A percentile compares a stretch with the other conserved stretches of the same genome.
Conservation (phyloP, 2,797 vertebrate genomes). For the Xiphophorus birchmanni region DNA sequence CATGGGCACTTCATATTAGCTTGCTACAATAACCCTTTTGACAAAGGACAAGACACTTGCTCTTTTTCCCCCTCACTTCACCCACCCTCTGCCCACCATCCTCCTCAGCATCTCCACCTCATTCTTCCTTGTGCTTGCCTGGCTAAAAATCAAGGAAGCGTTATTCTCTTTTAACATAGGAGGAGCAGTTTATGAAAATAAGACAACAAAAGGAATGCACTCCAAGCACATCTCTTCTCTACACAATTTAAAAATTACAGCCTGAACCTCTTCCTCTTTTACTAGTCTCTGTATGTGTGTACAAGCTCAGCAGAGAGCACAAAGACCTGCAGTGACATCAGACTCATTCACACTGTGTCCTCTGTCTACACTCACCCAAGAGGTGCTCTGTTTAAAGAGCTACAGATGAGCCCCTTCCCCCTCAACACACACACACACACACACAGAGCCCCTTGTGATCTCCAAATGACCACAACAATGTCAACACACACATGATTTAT, state of each 20-base stretch:
- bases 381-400: slow-evolving; percentile 67
- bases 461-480: slow-evolving; percentile 48
- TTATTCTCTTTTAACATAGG: slow-evolving; percentile 33
- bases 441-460: slow-evolving; percentile 33
- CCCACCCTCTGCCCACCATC: slow-evolving; percentile 2
- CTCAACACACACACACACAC: slow-evolving; percentile 1
- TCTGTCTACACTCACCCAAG: slow-evolving; percentile 63
- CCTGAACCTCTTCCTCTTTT: slow-evolving; percentile 25
- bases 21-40: slow-evolving; percentile 61
- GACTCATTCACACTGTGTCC: slow-evolving; percentile 72
- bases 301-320: slow-evolving; percentile 71
- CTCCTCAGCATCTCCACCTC: slow-evolving; percentile 14
- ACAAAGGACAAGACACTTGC: slow-evolving; percentile 48
- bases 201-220: slow-evolving; percentile 23
- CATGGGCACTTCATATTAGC: slow-evolving; percentile 48
- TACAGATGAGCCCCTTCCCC: slow-evolving; percentile 25
- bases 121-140: slow-evolving; percentile 51
- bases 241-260: slow-evolving; percentile 30
- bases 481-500: slow-evolving; percentile 39
- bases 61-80: background rate
- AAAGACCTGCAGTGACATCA: slow-evolving; percentile 77
- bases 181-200: slow-evolving; percentile 50
- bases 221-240: slow-evolving; percentile 7
- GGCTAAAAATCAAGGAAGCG: slow-evolving; percentile 54
- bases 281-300: slow-evolving; percentile 31